A percentile compares a stretch with the other conserved stretches of the same genome.
Evolutionary conservation across 1,140 invertebrate species (phyloP).

Genomic region (Ooceraea biroi): DNA sequence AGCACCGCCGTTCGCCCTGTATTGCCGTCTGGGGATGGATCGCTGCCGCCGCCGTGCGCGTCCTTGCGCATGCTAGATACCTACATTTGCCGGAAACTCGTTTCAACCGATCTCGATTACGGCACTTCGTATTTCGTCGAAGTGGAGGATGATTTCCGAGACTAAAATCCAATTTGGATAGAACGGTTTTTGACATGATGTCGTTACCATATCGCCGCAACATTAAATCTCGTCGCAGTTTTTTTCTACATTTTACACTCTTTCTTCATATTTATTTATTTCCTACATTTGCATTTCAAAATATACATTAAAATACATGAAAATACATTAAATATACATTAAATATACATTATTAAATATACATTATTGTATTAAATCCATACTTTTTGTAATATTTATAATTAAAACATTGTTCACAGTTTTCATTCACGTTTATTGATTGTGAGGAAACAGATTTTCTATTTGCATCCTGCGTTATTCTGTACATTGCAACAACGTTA

Average conservation of each 20-base stretch:
- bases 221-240: conserved; percentile 2
- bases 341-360: too few relatives aligned
- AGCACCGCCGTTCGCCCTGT: conserved; percentile 47
- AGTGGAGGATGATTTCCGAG: conserved; percentile 8
- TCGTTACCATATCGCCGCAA: not conserved
- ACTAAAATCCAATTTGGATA: conserved; percentile 28
- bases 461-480: not conserved
- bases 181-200: conserved; percentile 15
- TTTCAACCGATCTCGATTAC: conserved; percentile 40
- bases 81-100: conserved; percentile 32
- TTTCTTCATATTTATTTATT: not conserved
- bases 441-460: not conserved
- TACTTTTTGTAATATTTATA: too few relatives aligned
- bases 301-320: too few relatives aligned
- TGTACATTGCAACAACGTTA: not conserved
- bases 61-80: not conserved
- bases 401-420: not conserved
- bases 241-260: not conserved
- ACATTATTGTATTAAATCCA: too few relatives aligned
- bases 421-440: not conserved
- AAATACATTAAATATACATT: too few relatives aligned
- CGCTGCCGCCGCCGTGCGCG: conserved; percentile 24
- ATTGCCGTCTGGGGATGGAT: conserved; percentile 61
- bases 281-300: not conserved
- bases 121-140: conserved; percentile 7